Conservation (phyloP, 2,797 vertebrate species). For the Hypotaenidia okinawae region DNA sequence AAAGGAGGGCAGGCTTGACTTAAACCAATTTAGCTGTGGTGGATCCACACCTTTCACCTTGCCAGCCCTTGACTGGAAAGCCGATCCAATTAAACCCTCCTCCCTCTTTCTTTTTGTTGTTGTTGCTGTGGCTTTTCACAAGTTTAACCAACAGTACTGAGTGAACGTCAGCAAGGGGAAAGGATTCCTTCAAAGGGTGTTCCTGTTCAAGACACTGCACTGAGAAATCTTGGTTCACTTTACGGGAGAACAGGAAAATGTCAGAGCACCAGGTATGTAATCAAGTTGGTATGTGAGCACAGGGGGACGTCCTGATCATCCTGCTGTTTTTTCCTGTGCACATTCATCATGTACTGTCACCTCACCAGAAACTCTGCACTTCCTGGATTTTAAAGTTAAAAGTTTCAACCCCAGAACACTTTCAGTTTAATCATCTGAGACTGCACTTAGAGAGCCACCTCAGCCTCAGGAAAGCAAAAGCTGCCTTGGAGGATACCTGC, state of each 20-base stretch:
- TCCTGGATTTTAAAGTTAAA: not conserved
- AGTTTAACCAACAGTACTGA: not conserved
- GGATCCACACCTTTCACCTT: not conserved
- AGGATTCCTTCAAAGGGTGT: not conserved
- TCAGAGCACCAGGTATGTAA: not conserved
- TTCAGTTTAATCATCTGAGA: not conserved
- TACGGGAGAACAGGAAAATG: not conserved
- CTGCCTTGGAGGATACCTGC: not conserved
- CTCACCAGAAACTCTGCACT: not conserved
- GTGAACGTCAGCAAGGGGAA: not conserved
- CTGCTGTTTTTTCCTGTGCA: conserved; percentile 24
- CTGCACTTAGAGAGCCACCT: not conserved
- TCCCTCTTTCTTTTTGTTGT: fast-evolving
- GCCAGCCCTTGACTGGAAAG: not conserved
- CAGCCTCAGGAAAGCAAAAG: not conserved
- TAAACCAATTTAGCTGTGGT: not conserved
- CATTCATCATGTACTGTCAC: not conserved
- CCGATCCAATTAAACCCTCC: not conserved
- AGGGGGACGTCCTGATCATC: not conserved
- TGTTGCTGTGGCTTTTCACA: not conserved
- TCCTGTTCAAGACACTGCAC: not conserved
- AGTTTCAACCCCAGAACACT: not conserved
- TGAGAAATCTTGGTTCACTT: not conserved
- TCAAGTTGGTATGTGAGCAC: not conserved
- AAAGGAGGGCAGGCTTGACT: not conserved